Conservation (phyloP, 1,140 invertebrate species). For the Venustaconcha ellipsiformis region DNA sequence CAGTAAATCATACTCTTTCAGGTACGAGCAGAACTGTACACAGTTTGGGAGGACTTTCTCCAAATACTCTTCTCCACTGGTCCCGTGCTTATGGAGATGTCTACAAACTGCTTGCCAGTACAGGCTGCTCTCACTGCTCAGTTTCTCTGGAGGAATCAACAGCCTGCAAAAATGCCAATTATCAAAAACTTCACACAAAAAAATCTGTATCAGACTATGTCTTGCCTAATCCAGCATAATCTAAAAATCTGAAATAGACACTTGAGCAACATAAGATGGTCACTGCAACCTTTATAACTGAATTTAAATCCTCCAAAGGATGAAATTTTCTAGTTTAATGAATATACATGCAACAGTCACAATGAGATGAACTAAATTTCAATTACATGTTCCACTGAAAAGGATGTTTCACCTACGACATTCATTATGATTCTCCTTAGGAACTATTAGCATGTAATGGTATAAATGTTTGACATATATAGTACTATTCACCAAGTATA, state of each 20-base stretch:
- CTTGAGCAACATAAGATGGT: not conserved
- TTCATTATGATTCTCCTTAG: no score
- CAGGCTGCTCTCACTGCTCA: conserved; percentile 72
- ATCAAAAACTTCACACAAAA: not conserved
- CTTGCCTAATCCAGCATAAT: conserved; percentile 4
- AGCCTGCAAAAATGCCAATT: conserved; percentile 43
- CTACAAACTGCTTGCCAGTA: conserved; percentile 76
- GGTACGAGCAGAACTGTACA: conserved; percentile 61
- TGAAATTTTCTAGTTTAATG: no score
- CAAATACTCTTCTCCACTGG: conserved; percentile 62
- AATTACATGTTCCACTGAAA: no score
- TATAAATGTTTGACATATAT: no score
- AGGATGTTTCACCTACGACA: no score
- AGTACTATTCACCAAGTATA: no score
- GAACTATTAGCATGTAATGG: no score
- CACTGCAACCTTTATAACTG: not conserved
- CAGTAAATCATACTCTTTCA: conserved; percentile 51
- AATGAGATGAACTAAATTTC: no score
- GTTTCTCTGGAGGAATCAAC: conserved; percentile 71
- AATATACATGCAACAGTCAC: no score
- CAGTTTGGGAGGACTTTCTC: conserved; percentile 68
- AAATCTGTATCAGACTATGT: not conserved
- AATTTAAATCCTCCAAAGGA: no score
- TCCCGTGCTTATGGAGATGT: conserved; percentile 50
- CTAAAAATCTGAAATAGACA: not conserved